Base-by-base conservation (phyloP, 2,888 invertebrate species). In the Nemoura dubitans region DNA sequence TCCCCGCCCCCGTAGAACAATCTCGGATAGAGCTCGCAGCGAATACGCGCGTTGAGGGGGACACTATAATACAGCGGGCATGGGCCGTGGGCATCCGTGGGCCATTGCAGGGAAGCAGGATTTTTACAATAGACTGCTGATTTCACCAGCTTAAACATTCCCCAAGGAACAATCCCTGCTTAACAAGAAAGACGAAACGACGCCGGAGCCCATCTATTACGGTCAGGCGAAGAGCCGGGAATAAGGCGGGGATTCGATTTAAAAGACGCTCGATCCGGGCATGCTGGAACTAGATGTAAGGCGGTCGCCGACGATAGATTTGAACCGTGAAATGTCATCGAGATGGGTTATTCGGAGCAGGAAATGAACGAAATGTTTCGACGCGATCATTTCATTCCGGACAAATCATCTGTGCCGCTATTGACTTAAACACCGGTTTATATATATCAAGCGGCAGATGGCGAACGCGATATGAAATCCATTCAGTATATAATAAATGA, bases 201-300 rank as follows among this genome's bases (percentile, higher is more conserved):
- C 81, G 30, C 30, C 14, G 30, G 81, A 81, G 81, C 30, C 86
- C 85, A 86, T 85, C 86, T 59, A 78, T 85, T 85, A 86, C 83
- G 83, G 36, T 30, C 30, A 43, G 36, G 21, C 78, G 59, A 25
- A 6, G 85, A 43, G 76, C n/a, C n/a, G 85, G 83, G 83, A 86
- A 86, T 84, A 85, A 81, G 85, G 86, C 59, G 84, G 86, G 84
- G 78, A 85, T 86, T 86, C 81, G 83, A 86, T 86, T 85, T 85
- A 85, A n/a, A 86, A 86, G 81, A 29, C 29, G 10, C n/a, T 26
- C 81, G 29, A 29, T 81, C 81, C 16, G 29, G 81, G 14, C 81
- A 6, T 29, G 81, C 14, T 14, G 81, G n/a, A 27, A n/a, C 29
- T 28, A 81, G n/a, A 29, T 30, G 81, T 29, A 29, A 29, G 81